These are phyloP conservation scores for Cyrtorhinus lividipennis DNA, from an alignment of 1,140 invertebrate genomes.

Conservation along the genomic window DNA sequence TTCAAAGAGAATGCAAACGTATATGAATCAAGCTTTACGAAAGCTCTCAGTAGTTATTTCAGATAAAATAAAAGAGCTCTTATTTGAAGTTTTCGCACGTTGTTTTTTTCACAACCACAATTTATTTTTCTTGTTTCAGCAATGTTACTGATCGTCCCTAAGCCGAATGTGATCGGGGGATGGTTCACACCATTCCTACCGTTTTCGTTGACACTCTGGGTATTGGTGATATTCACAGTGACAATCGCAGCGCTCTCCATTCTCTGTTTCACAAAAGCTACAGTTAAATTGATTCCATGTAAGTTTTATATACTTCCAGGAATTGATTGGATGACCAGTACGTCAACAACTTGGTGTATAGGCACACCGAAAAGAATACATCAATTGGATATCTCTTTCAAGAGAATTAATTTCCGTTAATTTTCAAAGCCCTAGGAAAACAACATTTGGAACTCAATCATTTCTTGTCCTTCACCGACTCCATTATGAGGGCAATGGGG, in stretches of 20 bases:
- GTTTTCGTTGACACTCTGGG: neutral
- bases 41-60: too few relatives aligned
- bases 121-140: neutral
- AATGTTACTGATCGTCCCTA: neutral
- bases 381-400: too few relatives aligned
- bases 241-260: neutral
- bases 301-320: neutral
- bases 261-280: neutral
- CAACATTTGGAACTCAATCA: too few relatives aligned
- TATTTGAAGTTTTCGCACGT: too few relatives aligned
- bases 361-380: too few relatives aligned
- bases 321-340: neutral
- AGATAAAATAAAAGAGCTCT: too few relatives aligned
- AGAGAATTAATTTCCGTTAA: too few relatives aligned
- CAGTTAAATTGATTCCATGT: neutral
- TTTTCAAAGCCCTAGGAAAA: too few relatives aligned
- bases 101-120: too few relatives aligned
- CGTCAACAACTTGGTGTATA: too few relatives aligned
- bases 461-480: neutral
- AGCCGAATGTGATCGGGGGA: neutral
- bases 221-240: neutral
- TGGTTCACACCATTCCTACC: neutral
- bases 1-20: too few relatives aligned
- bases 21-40: too few relatives aligned
- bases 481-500: neutral